Evolutionary conservation across 2,113 vertebrate species (phyloP), one percentile per base, ranked within the genome.

Genomic region (Sebastes schlegelii): DNA sequence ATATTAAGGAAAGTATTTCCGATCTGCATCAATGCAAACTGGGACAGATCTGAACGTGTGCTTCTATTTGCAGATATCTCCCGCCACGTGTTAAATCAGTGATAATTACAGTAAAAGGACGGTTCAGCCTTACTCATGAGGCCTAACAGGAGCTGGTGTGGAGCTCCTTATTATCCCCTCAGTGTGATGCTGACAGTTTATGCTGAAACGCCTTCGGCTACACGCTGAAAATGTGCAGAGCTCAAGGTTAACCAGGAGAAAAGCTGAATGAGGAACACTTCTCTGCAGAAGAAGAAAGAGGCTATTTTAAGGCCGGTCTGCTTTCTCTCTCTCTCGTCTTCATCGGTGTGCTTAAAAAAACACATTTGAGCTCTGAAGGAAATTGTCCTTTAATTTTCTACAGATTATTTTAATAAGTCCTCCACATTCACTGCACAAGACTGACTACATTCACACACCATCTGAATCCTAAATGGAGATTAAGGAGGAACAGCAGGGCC

Each of bases 201-300:
- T 58, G 52, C 76, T 80, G 79, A 72, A 65, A 75, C 23, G 6
- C 73, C 60, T 76, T 85, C 79, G 45, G 65, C 82, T 69, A 43
- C 2, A 8, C 48, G 5, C 61, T n/a, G 21, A 81, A 72, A 34
- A 78, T 45, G 73, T 75, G 85, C 57, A 76, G 63, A 48, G 69
- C 79, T 89, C 85, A 91, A 86, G 88, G 85, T 89, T 75, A 77
- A 77, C n/a, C 43, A 54, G 84, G 72, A 82, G 77, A 66, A 65
- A 76, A 68, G 40, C 71, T 72, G 65, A 76, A 72, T 42, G 63
- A 79, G 65, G 55, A 76, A 34, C 45, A 19, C 55, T 69, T 86
- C 49, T 71, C 77, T n/a, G 64, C 34, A 34, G 34, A 34, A 73
- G 61, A 80, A 80, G 61, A 19, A 80, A 80, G 42, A 64, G 16